These are phyloP conservation scores for Mastacembelus armatus DNA, from an alignment of 2,797 vertebrate species.

Conservation along the genomic window DNA sequence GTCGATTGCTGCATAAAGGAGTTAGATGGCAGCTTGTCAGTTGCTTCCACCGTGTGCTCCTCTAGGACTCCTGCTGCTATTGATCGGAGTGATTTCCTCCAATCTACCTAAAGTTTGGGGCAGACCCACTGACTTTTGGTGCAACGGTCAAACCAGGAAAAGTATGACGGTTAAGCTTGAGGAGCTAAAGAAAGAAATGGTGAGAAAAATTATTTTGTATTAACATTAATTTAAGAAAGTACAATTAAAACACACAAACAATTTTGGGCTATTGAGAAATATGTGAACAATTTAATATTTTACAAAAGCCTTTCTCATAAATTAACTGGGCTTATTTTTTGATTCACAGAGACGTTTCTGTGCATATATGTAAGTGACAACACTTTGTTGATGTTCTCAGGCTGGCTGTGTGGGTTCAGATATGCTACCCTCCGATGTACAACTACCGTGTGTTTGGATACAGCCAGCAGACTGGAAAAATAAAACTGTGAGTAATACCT, in stretches of 20 bases:
- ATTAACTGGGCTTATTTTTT: no score
- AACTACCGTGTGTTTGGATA: slow-evolving; percentile 23
- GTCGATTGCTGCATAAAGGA: not conserved
- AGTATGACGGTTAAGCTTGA: slow-evolving; percentile 4
- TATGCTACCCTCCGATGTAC: slow-evolving; percentile 29
- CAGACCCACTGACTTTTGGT: slow-evolving; percentile 61
- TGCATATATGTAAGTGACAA: not conserved
- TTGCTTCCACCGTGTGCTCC: slow-evolving; percentile 23
- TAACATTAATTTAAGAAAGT: not conserved
- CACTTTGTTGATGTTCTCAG: slow-evolving; percentile 30
- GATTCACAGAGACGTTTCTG: no score
- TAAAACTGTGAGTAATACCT: slow-evolving; percentile 59
- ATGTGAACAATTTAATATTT: not conserved
- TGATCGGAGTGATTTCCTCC: slow-evolving; percentile 62
- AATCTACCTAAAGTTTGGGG: slow-evolving; percentile 47
- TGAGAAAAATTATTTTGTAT: slow-evolving; percentile 59
- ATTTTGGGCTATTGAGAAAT: not conserved
- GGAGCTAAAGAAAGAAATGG: slow-evolving; percentile 42
- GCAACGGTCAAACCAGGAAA: slow-evolving; percentile 25
- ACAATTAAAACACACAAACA: not conserved
- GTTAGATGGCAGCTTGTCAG: slow-evolving; percentile 32
- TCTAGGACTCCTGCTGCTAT: slow-evolving; percentile 70
- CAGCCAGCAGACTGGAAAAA: slow-evolving; percentile 13
- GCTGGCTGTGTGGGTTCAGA: slow-evolving; percentile 25
- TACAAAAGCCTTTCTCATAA: no score